Conservation (phyloP, 2,888 invertebrate species). For the Agriopis marginaria region DNA sequence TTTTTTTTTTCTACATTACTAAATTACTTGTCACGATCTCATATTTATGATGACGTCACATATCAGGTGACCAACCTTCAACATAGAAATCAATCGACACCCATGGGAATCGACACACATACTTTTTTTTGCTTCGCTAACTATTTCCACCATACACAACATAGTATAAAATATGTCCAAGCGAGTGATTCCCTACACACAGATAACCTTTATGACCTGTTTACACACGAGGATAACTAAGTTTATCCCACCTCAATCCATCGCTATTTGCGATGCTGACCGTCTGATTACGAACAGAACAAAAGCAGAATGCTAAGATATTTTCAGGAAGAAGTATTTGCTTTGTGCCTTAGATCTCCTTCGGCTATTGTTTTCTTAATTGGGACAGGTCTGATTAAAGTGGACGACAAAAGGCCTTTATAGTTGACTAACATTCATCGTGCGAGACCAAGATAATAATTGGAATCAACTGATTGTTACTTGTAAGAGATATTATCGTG, state of each 20-base stretch:
- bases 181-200: conserved; percentile 1
- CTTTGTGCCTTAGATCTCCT: conserved; percentile 25
- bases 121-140: no score
- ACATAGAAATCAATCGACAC: no score
- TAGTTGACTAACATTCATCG: conserved; percentile 7
- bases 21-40: no score
- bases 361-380: conserved; percentile 34
- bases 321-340: conserved; percentile 34
- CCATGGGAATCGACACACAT: no score
- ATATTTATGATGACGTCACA: no score
- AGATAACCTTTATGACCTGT: conserved; percentile 19
- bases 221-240: conserved; percentile 4
- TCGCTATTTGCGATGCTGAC: conserved; percentile 27
- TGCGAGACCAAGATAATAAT: conserved; percentile 6
- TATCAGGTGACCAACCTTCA: no score
- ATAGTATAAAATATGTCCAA: not conserved
- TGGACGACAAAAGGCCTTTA: conserved; percentile 25
- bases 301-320: conserved; percentile 32
- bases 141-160: no score
- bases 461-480: conserved; percentile 7
- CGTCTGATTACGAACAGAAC: conserved; percentile 24
- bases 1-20: no score
- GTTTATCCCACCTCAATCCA: conserved; percentile 17
- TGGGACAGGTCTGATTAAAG: conserved; percentile 32
- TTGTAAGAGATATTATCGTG: not conserved